Evolutionary conservation across 1,140 invertebrate genomes (phyloP).

Genomic region (Linepithema humile): DNA sequence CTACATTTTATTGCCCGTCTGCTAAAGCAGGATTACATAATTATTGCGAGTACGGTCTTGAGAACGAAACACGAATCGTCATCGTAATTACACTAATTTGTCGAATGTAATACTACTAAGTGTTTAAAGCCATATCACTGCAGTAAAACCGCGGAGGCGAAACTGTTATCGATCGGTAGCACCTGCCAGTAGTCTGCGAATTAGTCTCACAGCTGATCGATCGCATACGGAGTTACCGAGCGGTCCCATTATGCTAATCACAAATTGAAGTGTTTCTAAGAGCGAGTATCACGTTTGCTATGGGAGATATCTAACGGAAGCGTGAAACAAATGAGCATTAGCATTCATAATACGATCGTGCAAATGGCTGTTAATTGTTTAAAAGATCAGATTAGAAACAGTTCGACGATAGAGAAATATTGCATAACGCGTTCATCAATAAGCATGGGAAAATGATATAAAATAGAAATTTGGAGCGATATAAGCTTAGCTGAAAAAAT

Average conservation of each 20-base stretch:
- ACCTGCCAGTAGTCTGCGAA: constrained; percentile 66
- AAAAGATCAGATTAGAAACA: background rate
- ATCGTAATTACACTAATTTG: constrained; percentile 57
- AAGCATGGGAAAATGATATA: background rate
- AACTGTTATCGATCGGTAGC: constrained; percentile 65
- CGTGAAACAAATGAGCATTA: background rate
- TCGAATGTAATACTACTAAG: constrained; percentile 45
- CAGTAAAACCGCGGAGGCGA: constrained; percentile 6
- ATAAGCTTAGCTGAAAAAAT: background rate
- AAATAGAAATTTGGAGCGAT: background rate
- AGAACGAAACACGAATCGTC: background rate
- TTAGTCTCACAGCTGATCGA: constrained; percentile 68
- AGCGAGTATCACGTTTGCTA: background rate
- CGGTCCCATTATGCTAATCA: constrained; percentile 38
- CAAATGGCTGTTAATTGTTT: background rate
- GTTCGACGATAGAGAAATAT: background rate
- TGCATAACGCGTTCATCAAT: background rate
- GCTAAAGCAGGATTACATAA: background rate
- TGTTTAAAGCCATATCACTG: background rate
- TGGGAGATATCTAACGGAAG: background rate
- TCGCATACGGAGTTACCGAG: constrained; percentile 49
- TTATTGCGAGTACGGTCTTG: background rate
- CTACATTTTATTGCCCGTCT: background rate
- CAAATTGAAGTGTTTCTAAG: constrained; percentile 36
- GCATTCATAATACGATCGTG: background rate